Evolutionary conservation across 2,113 vertebrate genomes (phyloP).

Genomic region (Ailurus styani): DNA sequence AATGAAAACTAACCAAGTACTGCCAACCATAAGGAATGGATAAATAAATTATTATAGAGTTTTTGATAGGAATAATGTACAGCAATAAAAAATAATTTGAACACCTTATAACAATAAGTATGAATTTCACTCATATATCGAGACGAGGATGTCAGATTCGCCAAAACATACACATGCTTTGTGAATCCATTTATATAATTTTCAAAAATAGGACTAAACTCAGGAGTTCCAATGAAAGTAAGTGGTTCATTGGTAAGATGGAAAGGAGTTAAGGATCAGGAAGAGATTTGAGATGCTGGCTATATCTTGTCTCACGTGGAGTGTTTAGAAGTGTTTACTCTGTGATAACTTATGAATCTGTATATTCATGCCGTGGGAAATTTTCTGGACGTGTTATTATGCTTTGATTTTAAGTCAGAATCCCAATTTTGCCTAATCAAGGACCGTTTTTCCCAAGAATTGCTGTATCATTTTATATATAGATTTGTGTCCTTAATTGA

Average conservation of each 20-base stretch:
- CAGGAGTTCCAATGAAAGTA: neutral
- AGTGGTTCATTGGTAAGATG: neutral
- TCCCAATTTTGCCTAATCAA: neutral
- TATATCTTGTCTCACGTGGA: neutral
- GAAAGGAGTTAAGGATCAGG: neutral
- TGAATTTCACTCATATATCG: neutral
- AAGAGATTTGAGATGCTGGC: fast-evolving
- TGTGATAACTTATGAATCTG: neutral
- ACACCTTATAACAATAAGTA: neutral
- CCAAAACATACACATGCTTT: neutral
- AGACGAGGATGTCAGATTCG: neutral
- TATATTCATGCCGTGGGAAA: neutral
- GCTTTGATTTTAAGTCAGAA: neutral
- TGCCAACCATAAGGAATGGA: neutral
- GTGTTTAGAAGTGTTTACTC: no score
- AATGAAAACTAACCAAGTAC: neutral
- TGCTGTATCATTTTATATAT: neutral
- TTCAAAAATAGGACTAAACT: no score
- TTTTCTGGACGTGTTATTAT: no score
- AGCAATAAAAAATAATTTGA: neutral
- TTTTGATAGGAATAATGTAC: neutral
- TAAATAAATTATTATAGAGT: neutral
- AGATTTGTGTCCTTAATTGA: neutral
- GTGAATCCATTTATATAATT: neutral
- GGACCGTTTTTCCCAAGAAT: neutral